phyloP scores from a whole-genome alignment of 2,113 vertebrate species.

The Macaca mulatta region DNA sequence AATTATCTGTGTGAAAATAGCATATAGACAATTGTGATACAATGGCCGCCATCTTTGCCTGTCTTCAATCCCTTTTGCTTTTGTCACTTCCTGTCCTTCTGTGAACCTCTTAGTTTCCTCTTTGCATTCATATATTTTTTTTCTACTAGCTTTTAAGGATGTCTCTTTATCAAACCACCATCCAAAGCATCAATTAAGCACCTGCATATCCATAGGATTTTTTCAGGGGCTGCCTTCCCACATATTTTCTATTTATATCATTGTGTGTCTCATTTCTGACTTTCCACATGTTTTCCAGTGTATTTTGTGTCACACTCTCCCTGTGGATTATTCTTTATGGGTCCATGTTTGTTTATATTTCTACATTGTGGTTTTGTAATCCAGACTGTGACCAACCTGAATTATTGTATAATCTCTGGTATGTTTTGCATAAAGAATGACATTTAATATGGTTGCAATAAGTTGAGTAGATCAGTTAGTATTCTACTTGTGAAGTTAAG shows the following conservation, averaged over 20 bases:
- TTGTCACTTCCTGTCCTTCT: background rate
- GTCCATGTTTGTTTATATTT: constrained; percentile 2
- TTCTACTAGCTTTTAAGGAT: constrained; percentile 16
- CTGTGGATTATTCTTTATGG: background rate
- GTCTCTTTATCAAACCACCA: constrained; percentile 39
- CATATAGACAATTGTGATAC: background rate
- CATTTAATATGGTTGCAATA: background rate
- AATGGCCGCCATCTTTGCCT: background rate
- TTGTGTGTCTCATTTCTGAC: background rate
- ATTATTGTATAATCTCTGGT: background rate
- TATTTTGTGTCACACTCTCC: background rate
- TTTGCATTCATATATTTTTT: background rate
- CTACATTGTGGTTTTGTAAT: background rate
- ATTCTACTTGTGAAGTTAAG: background rate
- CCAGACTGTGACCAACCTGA: background rate
- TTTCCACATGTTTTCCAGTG: background rate
- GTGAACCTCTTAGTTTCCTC: background rate
- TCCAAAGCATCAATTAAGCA: constrained; percentile 50
- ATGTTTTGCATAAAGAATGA: background rate
- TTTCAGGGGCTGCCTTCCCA: constrained; percentile 48
- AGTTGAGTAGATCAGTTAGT: background rate
- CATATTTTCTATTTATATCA: constrained; percentile 43
- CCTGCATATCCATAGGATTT: constrained; percentile 22
- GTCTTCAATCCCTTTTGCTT: background rate
- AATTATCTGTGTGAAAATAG: constrained; percentile 16